phyloP scores from a whole-genome alignment of 2,113 vertebrate genomes.

The Rousettus leschenaultii region DNA sequence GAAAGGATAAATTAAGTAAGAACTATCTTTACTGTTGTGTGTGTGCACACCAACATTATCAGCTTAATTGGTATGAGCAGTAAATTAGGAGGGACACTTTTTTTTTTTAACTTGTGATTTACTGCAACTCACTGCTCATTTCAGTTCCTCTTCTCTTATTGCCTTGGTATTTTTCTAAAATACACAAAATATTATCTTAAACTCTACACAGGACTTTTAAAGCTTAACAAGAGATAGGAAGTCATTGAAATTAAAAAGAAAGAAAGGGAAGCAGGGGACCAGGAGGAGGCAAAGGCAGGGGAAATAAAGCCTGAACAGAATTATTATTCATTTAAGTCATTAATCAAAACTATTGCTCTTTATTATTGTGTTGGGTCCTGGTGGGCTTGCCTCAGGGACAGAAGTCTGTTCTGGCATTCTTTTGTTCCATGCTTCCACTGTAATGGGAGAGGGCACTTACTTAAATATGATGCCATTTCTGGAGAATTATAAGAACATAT shows the following conservation, averaged over 20 bases:
- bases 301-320: neutral
- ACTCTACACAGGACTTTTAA: neutral
- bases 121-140: neutral
- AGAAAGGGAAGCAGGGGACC: neutral
- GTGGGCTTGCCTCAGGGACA: neutral
- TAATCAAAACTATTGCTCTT: neutral
- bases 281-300: neutral
- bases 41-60: neutral
- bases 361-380: neutral
- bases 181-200: neutral
- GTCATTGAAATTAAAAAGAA: conserved; percentile 1
- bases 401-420: neutral
- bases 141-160: neutral
- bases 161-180: neutral
- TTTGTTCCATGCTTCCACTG: neutral
- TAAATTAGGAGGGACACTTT: neutral
- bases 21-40: neutral
- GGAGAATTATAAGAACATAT: neutral
- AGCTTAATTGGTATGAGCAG: neutral
- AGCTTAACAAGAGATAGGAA: neutral
- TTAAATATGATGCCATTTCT: neutral
- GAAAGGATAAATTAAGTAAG: neutral
- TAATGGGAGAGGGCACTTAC: neutral
- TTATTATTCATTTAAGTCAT: neutral
- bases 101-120: neutral